Conservation (phyloP, 2,888 invertebrate species). For the Tryphoninae sp. region DNA sequence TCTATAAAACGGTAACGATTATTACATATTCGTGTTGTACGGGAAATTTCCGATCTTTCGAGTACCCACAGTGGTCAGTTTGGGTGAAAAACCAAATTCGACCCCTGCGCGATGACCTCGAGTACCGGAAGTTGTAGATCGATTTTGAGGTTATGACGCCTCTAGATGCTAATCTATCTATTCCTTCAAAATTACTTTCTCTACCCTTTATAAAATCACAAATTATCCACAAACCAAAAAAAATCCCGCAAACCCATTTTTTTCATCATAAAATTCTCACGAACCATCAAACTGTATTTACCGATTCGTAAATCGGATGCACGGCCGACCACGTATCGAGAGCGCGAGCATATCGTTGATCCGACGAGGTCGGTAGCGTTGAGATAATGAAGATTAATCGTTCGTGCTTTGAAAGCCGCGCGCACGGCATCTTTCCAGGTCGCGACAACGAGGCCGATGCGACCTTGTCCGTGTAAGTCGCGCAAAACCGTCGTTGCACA, state of each 20-base stretch:
- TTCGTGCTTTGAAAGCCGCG: constrained; percentile 3
- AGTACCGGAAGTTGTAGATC: too few species aligned
- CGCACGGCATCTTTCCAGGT: constrained; percentile 40
- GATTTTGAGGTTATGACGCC: too few species aligned
- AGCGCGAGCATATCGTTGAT: background rate
- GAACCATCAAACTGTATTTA: background rate
- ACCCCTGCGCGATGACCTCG: too few species aligned
- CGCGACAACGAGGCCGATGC: constrained; percentile 46
- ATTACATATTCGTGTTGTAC: too few species aligned
- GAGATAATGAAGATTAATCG: constrained; percentile 51
- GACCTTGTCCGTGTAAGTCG: constrained; percentile 51
- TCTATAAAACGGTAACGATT: too few species aligned
- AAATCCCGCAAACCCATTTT: background rate
- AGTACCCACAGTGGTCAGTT: too few species aligned
- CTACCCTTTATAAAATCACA: too few species aligned
- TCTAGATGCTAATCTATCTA: too few species aligned
- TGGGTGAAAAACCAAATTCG: too few species aligned
- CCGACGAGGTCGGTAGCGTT: constrained; percentile 34
- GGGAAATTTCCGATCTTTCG: too few species aligned
- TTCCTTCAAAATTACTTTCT: too few species aligned
- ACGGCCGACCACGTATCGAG: background rate
- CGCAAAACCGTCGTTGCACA: constrained; percentile 27
- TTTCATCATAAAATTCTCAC: background rate
- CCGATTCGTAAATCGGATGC: background rate
- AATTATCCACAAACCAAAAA: too few species aligned